Base-by-base conservation (phyloP, 2,113 vertebrate species). In the Ictalurus furcatus region DNA sequence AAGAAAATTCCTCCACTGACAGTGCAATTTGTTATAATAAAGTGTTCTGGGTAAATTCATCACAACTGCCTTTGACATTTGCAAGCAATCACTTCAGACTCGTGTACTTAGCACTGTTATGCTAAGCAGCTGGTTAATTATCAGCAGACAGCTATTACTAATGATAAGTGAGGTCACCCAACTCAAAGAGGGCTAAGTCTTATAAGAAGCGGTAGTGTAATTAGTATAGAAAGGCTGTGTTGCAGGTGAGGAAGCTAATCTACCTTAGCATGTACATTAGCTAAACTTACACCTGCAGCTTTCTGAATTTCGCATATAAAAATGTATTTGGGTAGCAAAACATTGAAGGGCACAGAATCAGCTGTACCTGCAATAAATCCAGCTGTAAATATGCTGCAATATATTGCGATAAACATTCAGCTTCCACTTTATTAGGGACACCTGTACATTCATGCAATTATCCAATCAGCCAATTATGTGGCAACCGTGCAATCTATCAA, bases 121-220 rank as follows among this genome's bases (percentile, higher is more conserved):
- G 69, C 73, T 80, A 85, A 88, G 74, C 28, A 48, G 44, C 25
- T 85, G 65, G 89, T 89, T 85, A 81, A 89, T 87, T 76, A 87
- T 88, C 67, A 82, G 74, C 28, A 88, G 44, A 83, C 65, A 86
- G 85, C 85, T 76, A 85, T 87, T 88, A 84, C 56, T 61, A 83
- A 85, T 58, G 71, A 89, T 88, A 91, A 89, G 80, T 63, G 25
- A 87, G 87, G 59, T 88, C 79, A 59, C 84, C n/a, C 25, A 90
- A 44, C 44, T 58, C 54, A 61, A 58, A 79, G 52, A 83, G 44
- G 85, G 6, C 74, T 34, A 69, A 56, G 67, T 78, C 67, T 44
- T 84, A 86, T 87, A 81, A 69, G 40, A 78, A 54, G 63, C 56
- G 48, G 12, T 44, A 28, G 58, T 76, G 65, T 58, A 80, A 84